Conservation (phyloP, 2,888 invertebrate genomes). For the Aricia artaxerxes region DNA sequence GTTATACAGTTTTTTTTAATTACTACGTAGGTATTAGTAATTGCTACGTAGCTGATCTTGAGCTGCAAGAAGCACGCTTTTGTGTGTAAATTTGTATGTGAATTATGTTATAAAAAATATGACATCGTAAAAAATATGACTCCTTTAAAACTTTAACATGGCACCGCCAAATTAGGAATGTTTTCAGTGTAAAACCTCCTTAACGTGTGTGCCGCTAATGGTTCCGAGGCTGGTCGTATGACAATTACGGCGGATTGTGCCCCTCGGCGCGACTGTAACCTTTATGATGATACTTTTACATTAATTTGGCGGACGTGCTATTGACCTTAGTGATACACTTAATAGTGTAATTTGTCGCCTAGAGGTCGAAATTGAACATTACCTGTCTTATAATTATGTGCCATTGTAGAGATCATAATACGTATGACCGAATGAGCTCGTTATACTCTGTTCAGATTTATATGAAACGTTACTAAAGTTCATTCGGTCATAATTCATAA, state of each 20-base stretch:
- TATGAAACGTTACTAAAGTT: no score
- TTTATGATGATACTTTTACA: constrained; percentile 11
- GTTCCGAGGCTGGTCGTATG: constrained; percentile 62
- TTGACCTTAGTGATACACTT: constrained; percentile 19
- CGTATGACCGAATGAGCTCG: background rate
- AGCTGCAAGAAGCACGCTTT: no score
- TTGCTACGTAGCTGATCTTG: no score
- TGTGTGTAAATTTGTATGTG: no score
- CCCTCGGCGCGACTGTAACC: constrained; percentile 48
- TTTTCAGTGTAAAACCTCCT: constrained; percentile 44
- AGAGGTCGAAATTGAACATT: background rate
- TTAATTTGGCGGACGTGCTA: constrained; percentile 13
- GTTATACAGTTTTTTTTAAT: no score
- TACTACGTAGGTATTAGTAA: no score
- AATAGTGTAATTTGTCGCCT: constrained; percentile 6
- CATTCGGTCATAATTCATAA: no score
- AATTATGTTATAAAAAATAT: no score
- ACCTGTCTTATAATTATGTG: constrained; percentile 2
- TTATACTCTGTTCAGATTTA: background rate
- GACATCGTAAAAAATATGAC: no score
- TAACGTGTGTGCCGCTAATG: constrained; percentile 65
- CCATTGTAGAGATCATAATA: background rate
- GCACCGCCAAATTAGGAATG: constrained; percentile 33
- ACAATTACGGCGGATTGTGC: constrained; percentile 71
- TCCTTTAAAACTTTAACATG: background rate